Percentiles rank a stretch among this genome's conserved stretches.
Evolutionary conservation across 2,888 invertebrate genomes (phyloP).

Genomic region (Agelastica alni): DNA sequence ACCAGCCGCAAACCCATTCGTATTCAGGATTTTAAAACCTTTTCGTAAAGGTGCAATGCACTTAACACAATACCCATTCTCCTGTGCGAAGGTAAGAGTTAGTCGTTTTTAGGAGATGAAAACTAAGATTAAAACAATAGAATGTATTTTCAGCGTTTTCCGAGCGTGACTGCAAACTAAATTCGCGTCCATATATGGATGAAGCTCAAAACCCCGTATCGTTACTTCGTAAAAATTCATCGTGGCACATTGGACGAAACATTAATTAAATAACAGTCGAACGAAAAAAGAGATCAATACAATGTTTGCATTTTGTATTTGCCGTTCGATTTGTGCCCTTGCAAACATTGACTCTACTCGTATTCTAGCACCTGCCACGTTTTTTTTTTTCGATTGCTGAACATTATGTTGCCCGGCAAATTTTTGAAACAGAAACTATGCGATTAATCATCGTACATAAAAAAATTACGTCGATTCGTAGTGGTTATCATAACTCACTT

Average conservation of each 20-base stretch:
- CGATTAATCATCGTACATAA: background rate
- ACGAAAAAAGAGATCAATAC: conserved; percentile 19
- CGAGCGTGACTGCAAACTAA: no score
- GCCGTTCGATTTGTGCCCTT: conserved; percentile 22
- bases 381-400: conserved; percentile 12
- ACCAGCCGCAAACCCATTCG: no score
- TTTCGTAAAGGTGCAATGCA: no score
- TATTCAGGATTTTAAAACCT: no score
- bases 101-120: no score
- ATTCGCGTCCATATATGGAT: background rate
- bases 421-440: conserved; percentile 4
- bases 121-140: no score
- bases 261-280: conserved; percentile 25
- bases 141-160: no score
- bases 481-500: background rate
- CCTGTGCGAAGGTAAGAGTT: no score
- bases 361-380: conserved; percentile 23
- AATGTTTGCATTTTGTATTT: conserved; percentile 22
- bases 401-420: background rate
- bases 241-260: conserved; percentile 18
- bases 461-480: background rate
- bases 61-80: no score
- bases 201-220: conserved; percentile 4
- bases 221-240: conserved; percentile 10
- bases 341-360: conserved; percentile 14